Conservation (phyloP, 2,797 vertebrate genomes). For the Hippopotamyrus pictus region DNA sequence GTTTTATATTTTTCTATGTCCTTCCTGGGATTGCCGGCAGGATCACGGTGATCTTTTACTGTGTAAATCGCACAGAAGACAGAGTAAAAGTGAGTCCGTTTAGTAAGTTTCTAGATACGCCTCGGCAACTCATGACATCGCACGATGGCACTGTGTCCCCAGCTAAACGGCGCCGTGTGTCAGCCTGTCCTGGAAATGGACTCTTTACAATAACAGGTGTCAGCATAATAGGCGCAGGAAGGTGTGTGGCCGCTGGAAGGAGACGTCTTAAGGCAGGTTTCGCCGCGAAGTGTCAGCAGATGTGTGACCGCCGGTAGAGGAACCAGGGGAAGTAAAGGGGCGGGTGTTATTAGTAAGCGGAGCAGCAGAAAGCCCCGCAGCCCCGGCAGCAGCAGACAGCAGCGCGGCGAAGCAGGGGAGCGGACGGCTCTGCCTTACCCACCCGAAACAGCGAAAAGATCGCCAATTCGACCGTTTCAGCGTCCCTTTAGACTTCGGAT, state of each 20-base stretch:
- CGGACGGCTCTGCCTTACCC: neutral
- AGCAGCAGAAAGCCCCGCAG: conserved; percentile 43
- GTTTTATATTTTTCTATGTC: neutral
- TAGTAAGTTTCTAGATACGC: neutral
- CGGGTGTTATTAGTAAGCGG: conserved; percentile 42
- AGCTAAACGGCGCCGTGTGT: neutral
- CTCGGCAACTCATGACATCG: neutral
- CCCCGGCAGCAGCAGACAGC: conserved; percentile 29
- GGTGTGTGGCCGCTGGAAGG: neutral
- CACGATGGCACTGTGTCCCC: neutral
- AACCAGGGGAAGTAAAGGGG: conserved; percentile 38
- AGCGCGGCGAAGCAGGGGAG: neutral
- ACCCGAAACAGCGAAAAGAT: neutral
- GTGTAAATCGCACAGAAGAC: neutral
- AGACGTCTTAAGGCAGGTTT: conserved; percentile 14
- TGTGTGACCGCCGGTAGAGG: conserved; percentile 39
- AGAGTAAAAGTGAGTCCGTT: neutral
- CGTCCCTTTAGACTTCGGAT: neutral
- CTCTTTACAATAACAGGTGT: neutral
- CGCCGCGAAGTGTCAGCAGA: conserved; percentile 26
- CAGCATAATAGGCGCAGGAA: neutral
- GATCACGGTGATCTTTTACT: neutral
- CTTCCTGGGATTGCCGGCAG: neutral
- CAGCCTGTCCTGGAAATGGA: neutral
- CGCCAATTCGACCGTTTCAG: neutral